Evolutionary conservation across 1,140 invertebrate species (phyloP).

Genomic region (Oreohelix idahoensis): DNA sequence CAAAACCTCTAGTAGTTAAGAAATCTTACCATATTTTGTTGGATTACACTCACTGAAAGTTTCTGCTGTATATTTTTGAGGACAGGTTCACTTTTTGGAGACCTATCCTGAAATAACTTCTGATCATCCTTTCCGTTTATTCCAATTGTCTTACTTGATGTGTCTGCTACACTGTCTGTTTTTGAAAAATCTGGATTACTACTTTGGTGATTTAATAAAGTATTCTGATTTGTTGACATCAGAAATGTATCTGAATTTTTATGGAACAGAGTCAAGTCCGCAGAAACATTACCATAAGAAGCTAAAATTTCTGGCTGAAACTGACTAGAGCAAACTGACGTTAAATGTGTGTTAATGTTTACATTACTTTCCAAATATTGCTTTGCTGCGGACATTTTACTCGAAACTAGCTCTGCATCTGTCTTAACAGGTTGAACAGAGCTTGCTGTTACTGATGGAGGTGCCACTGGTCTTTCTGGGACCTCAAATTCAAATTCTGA

Average conservation of each 20-base stretch:
- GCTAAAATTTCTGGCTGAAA: not conserved
- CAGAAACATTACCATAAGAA: not conserved
- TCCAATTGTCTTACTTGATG: not conserved
- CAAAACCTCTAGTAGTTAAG: not conserved
- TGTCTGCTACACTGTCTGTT: not conserved
- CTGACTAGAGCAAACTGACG: not conserved
- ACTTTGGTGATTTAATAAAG: not conserved
- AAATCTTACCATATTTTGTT: not conserved
- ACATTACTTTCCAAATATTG: not conserved
- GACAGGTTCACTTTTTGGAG: not conserved
- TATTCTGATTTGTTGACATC: not conserved
- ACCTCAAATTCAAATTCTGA: conserved; percentile 34
- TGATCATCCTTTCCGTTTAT: not conserved
- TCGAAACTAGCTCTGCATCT: not conserved
- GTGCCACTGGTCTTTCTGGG: not conserved
- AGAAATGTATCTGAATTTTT: not conserved
- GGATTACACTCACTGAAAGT: not conserved
- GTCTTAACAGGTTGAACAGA: not conserved
- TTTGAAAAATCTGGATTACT: not conserved
- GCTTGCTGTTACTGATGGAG: not conserved
- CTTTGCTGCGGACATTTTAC: not conserved
- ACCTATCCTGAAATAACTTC: not conserved
- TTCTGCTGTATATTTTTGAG: not conserved
- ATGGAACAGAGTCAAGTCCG: not conserved
- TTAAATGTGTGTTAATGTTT: not conserved